Percentiles rank a stretch among this genome's conserved stretches.
Conservation (phyloP, 2,113 vertebrate species). For the Sander vitreus region DNA sequence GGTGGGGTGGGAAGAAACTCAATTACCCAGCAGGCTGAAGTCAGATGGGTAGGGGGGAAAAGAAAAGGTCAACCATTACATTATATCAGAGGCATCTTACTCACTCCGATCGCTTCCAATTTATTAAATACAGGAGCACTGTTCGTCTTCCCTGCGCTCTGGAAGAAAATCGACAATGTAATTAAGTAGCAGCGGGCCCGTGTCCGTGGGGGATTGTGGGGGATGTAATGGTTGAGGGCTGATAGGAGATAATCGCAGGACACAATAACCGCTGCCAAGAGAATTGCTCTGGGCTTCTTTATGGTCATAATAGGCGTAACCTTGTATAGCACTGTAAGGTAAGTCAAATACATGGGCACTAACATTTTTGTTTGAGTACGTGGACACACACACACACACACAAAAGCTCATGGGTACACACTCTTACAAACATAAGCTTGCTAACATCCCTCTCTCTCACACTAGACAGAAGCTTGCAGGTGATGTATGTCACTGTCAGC, state of each 20-base stretch:
- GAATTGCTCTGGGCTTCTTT: slow-evolving; percentile 41
- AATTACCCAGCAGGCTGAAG: slow-evolving; percentile 12
- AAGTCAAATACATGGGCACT: slow-evolving; percentile 3
- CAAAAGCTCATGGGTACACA: neutral
- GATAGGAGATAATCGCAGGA: slow-evolving; percentile 69
- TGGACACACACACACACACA: too few species aligned
- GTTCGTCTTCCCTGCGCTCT: slow-evolving; percentile 12
- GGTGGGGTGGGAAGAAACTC: neutral
- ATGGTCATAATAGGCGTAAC: slow-evolving; percentile 49
- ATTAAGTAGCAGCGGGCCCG: slow-evolving; percentile 38
- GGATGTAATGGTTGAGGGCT: slow-evolving; percentile 48
- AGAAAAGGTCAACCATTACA: slow-evolving; percentile 33
- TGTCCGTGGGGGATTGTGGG: slow-evolving; percentile 38
- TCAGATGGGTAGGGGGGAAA: neutral
- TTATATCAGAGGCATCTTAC: slow-evolving; percentile 22
- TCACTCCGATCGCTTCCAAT: slow-evolving; percentile 41
- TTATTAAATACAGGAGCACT: slow-evolving; percentile 36
- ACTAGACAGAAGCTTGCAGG: slow-evolving; percentile 4
- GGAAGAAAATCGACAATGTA: slow-evolving; percentile 57
- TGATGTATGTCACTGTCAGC: slow-evolving; percentile 47
- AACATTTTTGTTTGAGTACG: slow-evolving; percentile 21
- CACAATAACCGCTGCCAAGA: slow-evolving; percentile 43
- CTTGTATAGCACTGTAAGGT: slow-evolving; percentile 41
- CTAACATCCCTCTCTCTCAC: neutral
- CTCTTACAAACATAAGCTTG: neutral